Evolutionary conservation across 1,140 invertebrate genomes (phyloP), one percentile per base, ranked within the genome.

Genomic region (Pentalonia nigronervosa): DNA sequence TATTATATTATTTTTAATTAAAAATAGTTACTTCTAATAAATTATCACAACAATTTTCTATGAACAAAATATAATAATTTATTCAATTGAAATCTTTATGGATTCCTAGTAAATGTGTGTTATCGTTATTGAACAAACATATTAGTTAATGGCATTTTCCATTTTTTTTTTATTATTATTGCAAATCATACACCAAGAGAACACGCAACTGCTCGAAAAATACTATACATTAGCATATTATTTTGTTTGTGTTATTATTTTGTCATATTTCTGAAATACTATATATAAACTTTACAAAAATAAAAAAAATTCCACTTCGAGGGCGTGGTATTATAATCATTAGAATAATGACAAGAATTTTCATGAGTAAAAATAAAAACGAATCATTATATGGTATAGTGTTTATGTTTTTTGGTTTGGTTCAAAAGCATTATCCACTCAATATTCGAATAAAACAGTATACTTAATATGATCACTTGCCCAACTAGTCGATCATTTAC

Each of bases 221-320:
- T 14, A 76, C 60, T 30, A 76, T 76, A n/a, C n/a, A 76, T 76
- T 76, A 76, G 60, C 60, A 76, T 76, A 76, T 76, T 67, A 67
- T 67, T 60, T 60, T 67, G 30, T 67, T 67, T 67, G 30, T 67
- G 60, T n/a, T n/a, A n/a, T 67, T n/a, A 67, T 67, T 76, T 76
- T 76, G 14, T n/a, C 30, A 17, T 34, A 76, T 17, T 76, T 76
- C 1, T 76, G 30, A 76, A 76, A 76, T 76, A 11, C 60, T 30
- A 67, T 67, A 67, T 14, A 11, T 41, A 41, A 67, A 30, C 60
- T 11, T 67, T 67, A 67, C 20, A n/a, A 17, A 76, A 76, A 76
- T 76, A 17, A 14, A 76, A 76, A 76, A 76, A n/a, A 30, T 1
- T 76, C 60, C n/a, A 76, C n/a, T 76, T n/a, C n/a, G 14, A 0